Percentiles rank a stretch among this genome's conserved stretches.
Conservation (phyloP, 2,797 vertebrate genomes). For the Glyptemys insculpta region DNA sequence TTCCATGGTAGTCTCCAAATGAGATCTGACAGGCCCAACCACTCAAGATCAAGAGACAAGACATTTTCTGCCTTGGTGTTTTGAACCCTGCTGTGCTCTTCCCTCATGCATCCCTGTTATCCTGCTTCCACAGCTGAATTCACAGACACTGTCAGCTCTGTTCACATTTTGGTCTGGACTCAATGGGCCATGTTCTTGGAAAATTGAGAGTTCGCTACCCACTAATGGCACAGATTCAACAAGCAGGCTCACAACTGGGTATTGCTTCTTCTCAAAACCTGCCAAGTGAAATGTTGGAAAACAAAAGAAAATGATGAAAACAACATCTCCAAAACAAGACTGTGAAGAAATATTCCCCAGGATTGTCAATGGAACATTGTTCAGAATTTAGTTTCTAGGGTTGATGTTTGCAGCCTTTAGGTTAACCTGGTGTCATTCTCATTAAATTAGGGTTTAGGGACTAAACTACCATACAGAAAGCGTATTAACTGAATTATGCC, state of each 20-base stretch:
- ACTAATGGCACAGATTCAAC: neutral
- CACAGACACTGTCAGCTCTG: neutral
- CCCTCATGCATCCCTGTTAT: neutral
- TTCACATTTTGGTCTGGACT: neutral
- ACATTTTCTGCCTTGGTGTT: neutral
- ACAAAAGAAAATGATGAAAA: neutral
- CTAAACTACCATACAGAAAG: conserved; percentile 48
- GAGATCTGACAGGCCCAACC: neutral
- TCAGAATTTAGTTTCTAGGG: conserved; percentile 51
- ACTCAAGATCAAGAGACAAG: neutral
- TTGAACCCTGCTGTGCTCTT: neutral
- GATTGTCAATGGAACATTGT: neutral
- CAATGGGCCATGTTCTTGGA: neutral
- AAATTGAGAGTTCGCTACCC: neutral
- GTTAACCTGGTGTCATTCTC: conserved; percentile 85
- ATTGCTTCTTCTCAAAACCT: neutral
- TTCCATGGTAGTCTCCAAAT: neutral
- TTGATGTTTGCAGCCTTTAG: conserved; percentile 84
- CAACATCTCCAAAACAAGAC: neutral
- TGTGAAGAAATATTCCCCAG: neutral
- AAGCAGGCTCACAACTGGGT: fast-evolving
- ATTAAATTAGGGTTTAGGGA: conserved; percentile 84
- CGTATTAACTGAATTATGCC: conserved; percentile 12
- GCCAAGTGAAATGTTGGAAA: neutral
- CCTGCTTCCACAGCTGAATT: neutral